Evolutionary conservation across 1,140 invertebrate species (phyloP), one percentile per base, ranked within the genome.

Genomic region (Drosophila eugracilis): DNA sequence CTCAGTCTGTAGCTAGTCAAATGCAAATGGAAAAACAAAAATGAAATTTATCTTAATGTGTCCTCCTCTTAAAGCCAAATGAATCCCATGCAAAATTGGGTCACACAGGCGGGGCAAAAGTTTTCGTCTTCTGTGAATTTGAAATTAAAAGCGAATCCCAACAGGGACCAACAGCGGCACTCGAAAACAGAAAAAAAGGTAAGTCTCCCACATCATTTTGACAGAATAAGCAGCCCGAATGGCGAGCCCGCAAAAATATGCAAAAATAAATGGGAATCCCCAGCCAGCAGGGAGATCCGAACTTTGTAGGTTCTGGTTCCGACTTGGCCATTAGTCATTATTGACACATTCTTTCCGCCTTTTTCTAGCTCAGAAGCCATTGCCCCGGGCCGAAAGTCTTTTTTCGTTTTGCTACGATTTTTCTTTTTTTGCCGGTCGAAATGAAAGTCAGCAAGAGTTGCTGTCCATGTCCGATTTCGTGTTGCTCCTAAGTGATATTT

Each of bases 301-400:
- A 44, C 37, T 42, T 24, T n/a, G 41, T 32, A 32, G 39, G 32
- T 47, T 57, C 17, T 17, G 28, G n/a, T 54, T 70, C 53, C 47
- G 44, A 42, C 34, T 65, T 47, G 69, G 70, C 83, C 83, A 88
- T 88, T 88, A 88, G 83, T 88, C 83, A 88, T 88, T 88, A 88
- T 88, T 88, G 83, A 88, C 83, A 83, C 75, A 88, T 88, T 88
- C 78, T 71, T 78, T 77, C 74, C 77, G 81, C 81, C 73, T 81
- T 81, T 86, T 88, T 71, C 47, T 24, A 55, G 52, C 50, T 42
- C 57, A 14, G 44, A 47, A 42, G 42, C 45, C 49, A 63, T 36
- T 49, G 49, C 58, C 49, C 58, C 28, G 30, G 15, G 42, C 47
- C 19, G 24, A 53, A 53, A 62, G 28, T 62, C 48, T 34, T 22